Evolutionary conservation across 2,888 invertebrate species (phyloP), one percentile per base, ranked within the genome.

Genomic region (Heliconius hortense): DNA sequence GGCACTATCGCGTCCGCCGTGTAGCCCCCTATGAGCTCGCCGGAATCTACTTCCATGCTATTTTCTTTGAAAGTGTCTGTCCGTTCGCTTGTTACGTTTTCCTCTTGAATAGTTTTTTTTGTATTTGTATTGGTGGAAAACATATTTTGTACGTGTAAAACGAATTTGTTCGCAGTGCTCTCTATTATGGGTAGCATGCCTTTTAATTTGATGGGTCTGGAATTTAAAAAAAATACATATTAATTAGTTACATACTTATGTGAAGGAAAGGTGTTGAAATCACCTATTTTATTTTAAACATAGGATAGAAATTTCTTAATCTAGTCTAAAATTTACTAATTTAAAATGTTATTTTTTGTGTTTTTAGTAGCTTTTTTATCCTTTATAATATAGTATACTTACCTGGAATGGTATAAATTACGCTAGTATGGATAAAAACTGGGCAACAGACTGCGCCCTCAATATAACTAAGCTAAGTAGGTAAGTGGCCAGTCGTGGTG

Each of bases 1-100:
- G 94, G 93, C 15, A 94, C 94, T 74, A 94, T 94, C 0, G 94
- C 94, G 77, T 94, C 94, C 0, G 94, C 93, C 0, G 94, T 94
- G 72, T 92, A 94, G 0, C 94, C 93, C 2, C 94, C 94, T 0
- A 93, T 88, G 0, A 93, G 80, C 76, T 89, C 88, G 82, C 91
- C 92, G 0, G 91, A 90, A 70, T 90, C 85, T 0, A 92, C 88
- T 74, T 87, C 83, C 72, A 84, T 81, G 39, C 76, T 68, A 11
- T 74, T 74, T 4, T 72, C 56, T 39, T 74, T 77, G 0, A 77
- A 75, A 48, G 73, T 78, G 18, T 75, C 39, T 35, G n/a, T 66
- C 8, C 15, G 66, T 66, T 15, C 8, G 15, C 43, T 24, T 66
- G 7, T 63, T 35, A 10, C 8, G 43, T 21, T 43, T 64, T 77